phyloP scores from a whole-genome alignment of 2,888 invertebrate genomes.

The Invenusta paracnida region DNA sequence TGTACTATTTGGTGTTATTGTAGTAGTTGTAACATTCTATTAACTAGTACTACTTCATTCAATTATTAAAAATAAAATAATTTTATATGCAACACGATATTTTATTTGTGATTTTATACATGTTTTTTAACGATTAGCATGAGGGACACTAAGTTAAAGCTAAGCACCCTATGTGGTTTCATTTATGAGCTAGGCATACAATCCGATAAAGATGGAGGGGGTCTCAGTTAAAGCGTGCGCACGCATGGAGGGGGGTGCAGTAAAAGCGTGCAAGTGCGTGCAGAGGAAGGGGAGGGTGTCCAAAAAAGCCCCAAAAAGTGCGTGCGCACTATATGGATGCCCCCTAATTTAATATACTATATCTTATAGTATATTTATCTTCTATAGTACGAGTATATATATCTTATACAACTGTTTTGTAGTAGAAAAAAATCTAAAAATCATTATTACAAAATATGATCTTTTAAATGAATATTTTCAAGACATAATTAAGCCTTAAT shows the following conservation, averaged over 20 bases:
- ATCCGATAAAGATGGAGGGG: neutral
- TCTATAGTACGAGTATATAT: too few species aligned
- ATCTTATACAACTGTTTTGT: too few species aligned
- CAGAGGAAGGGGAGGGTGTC: neutral
- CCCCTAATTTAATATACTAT: too few species aligned
- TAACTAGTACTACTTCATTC: neutral
- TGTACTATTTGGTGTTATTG: too few species aligned
- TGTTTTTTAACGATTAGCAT: neutral
- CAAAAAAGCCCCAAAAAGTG: neutral
- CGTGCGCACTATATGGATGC: neutral
- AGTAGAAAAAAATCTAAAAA: too few species aligned
- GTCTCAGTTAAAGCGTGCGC: neutral
- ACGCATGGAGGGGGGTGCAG: neutral
- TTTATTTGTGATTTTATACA: neutral
- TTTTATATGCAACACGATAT: constrained; percentile 9
- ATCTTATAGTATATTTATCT: too few species aligned
- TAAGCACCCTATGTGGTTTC: neutral
- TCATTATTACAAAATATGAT: too few species aligned
- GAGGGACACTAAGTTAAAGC: neutral
- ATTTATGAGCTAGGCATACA: neutral
- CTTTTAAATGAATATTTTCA: too few species aligned
- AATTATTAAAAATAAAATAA: constrained; percentile 26
- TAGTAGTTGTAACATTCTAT: too few species aligned
- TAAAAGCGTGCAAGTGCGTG: constrained; percentile 5
- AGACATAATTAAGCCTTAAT: too few species aligned